A percentile compares a stretch with the other conserved stretches of the same genome.
phyloP scores from a whole-genome alignment of 2,113 vertebrate species.

The Arothron firmamentum region DNA sequence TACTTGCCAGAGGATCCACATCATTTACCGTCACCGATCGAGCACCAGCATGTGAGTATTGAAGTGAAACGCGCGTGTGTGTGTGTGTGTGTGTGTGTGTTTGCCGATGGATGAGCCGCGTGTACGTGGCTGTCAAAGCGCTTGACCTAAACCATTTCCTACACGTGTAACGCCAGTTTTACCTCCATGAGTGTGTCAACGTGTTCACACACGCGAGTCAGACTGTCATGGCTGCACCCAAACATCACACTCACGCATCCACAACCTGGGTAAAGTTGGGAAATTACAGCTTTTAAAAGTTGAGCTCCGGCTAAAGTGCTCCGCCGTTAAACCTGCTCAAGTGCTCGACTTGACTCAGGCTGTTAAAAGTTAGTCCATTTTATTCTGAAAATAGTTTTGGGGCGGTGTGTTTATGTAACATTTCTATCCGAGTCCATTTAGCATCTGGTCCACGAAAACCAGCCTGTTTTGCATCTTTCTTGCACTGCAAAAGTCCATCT shows the following conservation, averaged over 20 bases:
- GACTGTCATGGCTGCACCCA: neutral
- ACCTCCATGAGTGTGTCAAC: conserved; percentile 2
- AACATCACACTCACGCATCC: neutral
- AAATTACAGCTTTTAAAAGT: neutral
- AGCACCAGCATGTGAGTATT: conserved; percentile 65
- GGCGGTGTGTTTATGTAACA: too few species aligned
- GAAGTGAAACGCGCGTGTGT: conserved; percentile 3
- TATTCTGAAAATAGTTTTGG: too few species aligned
- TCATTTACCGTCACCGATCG: conserved; percentile 26
- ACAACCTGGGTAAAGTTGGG: neutral
- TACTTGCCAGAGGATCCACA: conserved; percentile 48
- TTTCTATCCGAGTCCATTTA: too few species aligned
- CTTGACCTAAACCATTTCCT: neutral
- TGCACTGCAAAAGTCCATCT: too few species aligned
- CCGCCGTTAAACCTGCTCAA: too few species aligned
- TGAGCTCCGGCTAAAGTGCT: neutral
- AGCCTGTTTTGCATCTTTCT: too few species aligned
- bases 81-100: neutral
- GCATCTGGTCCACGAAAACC: too few species aligned
- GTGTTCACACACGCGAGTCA: conserved; percentile 1
- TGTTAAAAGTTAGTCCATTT: neutral
- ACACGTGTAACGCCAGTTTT: neutral
- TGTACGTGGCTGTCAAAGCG: conserved; percentile 11
- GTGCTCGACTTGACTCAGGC: neutral
- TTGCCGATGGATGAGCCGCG: neutral